Evolutionary conservation across 1,140 invertebrate genomes (phyloP).

Genomic region (Archegozetes longisetosus): DNA sequence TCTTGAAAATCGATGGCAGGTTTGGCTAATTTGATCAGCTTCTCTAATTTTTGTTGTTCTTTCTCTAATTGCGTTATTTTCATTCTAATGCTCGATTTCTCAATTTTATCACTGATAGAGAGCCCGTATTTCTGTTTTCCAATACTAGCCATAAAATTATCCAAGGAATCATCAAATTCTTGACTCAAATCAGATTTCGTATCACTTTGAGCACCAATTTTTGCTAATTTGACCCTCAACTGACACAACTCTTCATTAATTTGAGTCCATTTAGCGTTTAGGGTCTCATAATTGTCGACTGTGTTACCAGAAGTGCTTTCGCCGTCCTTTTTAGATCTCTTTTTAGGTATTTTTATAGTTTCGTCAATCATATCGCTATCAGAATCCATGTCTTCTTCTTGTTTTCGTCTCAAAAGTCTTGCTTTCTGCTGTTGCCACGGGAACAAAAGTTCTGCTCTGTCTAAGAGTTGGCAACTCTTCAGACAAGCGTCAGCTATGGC

Average conservation of each 20-base stretch:
- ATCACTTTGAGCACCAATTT: neutral
- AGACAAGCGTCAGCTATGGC: constrained; percentile 12
- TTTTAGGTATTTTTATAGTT: constrained; percentile 6
- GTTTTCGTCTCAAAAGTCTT: neutral
- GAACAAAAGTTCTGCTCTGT: constrained; percentile 16
- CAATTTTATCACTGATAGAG: constrained; percentile 14
- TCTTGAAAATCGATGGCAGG: neutral
- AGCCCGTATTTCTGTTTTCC: constrained; percentile 1
- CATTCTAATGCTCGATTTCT: constrained; percentile 16
- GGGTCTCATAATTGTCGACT: constrained; percentile 13
- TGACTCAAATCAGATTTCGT: neutral
- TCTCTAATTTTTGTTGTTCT: constrained; percentile 14
- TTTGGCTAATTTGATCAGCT: constrained; percentile 15
- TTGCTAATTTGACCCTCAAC: constrained; percentile 12
- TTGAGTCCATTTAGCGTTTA: constrained; percentile 14
- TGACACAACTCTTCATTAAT: constrained; percentile 14
- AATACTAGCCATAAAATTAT: constrained; percentile 11
- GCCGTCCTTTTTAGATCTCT: neutral
- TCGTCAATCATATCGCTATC: constrained; percentile 14
- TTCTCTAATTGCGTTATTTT: constrained; percentile 10
- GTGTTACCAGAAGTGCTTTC: neutral
- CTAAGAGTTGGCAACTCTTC: constrained; percentile 12
- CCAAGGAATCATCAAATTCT: constrained; percentile 9
- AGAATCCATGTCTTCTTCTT: constrained; percentile 10
- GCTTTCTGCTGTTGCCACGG: constrained; percentile 16